A percentile compares a stretch with the other conserved stretches of the same genome.
phyloP scores from a whole-genome alignment of 2,797 vertebrate species.

The Sebastes cheni region DNA sequence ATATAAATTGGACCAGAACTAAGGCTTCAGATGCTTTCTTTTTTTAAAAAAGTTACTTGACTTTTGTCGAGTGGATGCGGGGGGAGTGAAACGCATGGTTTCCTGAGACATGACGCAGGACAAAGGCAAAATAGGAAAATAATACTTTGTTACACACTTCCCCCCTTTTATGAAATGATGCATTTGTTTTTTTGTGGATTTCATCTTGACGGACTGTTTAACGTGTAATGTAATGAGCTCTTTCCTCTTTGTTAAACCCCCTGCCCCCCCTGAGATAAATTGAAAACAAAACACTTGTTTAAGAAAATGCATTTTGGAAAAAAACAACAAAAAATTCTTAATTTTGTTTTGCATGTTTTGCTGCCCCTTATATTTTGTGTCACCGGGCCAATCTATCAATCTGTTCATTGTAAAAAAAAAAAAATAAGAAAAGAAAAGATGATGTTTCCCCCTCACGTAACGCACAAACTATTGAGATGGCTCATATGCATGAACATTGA shows the following conservation, averaged over 20 bases:
- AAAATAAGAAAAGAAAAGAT: constrained; percentile 1
- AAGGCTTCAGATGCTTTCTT: constrained; percentile 57
- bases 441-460: constrained; percentile 14
- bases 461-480: constrained; percentile 54
- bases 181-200: constrained; percentile 59
- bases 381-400: constrained; percentile 53
- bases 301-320: constrained; percentile 58
- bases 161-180: constrained; percentile 47
- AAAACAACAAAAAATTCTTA: neutral
- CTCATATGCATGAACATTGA: constrained; percentile 71
- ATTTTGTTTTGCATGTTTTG: constrained; percentile 70
- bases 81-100: constrained; percentile 62
- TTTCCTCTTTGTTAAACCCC: constrained; percentile 19
- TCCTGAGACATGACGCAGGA: constrained; percentile 56
- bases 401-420: constrained; percentile 39
- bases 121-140: constrained; percentile 63
- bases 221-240: constrained; percentile 60
- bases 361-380: constrained; percentile 64
- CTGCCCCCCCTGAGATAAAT: constrained; percentile 11
- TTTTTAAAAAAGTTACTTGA: constrained; percentile 44
- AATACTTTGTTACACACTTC: constrained; percentile 58
- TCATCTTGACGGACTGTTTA: constrained; percentile 60
- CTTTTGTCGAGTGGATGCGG: constrained; percentile 53
- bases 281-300: constrained; percentile 48
- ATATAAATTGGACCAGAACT: constrained; percentile 73